A percentile compares a stretch with the other conserved stretches of the same genome.
phyloP scores from a whole-genome alignment of 1,140 invertebrate species.

The Drosophila arawakana region DNA sequence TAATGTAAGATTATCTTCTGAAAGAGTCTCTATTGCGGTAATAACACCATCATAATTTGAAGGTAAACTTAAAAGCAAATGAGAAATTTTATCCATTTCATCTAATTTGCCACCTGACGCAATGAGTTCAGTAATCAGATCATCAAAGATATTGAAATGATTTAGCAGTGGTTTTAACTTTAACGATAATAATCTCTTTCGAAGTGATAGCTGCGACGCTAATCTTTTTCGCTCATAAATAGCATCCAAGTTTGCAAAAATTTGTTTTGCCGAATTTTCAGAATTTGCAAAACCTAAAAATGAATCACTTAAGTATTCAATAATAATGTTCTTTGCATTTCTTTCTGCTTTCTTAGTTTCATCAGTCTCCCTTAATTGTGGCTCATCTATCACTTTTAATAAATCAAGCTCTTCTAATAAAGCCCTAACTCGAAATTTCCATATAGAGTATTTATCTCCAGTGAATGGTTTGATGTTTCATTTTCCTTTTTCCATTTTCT shows the following conservation, averaged over 20 bases:
- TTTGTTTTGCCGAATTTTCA: slow-evolving; percentile 63
- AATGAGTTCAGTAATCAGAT: slow-evolving; percentile 77
- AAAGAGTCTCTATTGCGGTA: slow-evolving; percentile 33
- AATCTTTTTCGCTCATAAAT: slow-evolving; percentile 83
- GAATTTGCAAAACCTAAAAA: slow-evolving; percentile 73
- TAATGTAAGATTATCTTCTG: slow-evolving; percentile 23
- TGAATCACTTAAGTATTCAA: slow-evolving; percentile 79
- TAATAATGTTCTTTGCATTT: slow-evolving; percentile 72
- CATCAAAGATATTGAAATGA: slow-evolving; percentile 82
- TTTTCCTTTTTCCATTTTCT: slow-evolving; percentile 15
- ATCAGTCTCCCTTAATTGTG: slow-evolving; percentile 37
- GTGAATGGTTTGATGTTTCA: slow-evolving; percentile 24
- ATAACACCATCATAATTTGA: slow-evolving; percentile 30
- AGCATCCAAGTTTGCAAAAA: slow-evolving; percentile 78
- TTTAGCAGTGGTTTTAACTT: slow-evolving; percentile 79
- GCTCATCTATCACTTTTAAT: slow-evolving; percentile 1
- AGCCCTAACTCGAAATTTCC: slow-evolving; percentile 13
- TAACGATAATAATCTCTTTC: slow-evolving; percentile 82
- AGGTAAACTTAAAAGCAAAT: background rate
- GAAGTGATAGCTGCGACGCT: slow-evolving; percentile 54
- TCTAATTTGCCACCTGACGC: slow-evolving; percentile 42
- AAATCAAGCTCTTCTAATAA: background rate
- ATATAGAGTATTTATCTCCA: slow-evolving; percentile 27
- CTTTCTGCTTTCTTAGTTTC: slow-evolving; percentile 39
- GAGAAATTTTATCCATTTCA: background rate